phyloP scores from a whole-genome alignment of 2,888 invertebrate genomes.

The Rotaria macrura region DNA sequence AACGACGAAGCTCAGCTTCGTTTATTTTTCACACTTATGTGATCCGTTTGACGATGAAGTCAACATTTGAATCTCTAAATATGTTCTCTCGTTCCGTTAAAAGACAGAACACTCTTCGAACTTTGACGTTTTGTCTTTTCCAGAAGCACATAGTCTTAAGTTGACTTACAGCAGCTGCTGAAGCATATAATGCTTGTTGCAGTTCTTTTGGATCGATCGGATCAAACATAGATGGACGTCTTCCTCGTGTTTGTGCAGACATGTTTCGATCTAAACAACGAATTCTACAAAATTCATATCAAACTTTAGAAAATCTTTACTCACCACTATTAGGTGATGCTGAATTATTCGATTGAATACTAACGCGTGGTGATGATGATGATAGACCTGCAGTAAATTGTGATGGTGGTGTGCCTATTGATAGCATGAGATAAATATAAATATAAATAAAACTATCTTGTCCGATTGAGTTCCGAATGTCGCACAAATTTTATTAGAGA shows the following conservation, averaged over 20 bases:
- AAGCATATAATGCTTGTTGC: slow-evolving; percentile 29
- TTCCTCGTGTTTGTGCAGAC: neutral
- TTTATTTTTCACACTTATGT: too few species aligned
- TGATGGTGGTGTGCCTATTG: neutral
- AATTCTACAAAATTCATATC: neutral
- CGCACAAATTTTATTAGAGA: neutral
- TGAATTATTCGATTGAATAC: slow-evolving; percentile 3
- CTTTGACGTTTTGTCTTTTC: too few species aligned
- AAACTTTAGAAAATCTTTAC: neutral
- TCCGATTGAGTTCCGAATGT: neutral
- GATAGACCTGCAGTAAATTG: neutral
- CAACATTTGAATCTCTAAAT: too few species aligned
- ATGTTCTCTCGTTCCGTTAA: too few species aligned
- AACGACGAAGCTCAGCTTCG: neutral
- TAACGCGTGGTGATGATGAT: neutral
- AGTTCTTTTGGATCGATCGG: slow-evolving; percentile 32
- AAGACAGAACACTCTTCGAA: too few species aligned
- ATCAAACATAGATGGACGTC: slow-evolving; percentile 33
- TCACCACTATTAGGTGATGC: neutral
- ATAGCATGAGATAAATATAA: neutral
- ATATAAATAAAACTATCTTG: neutral
- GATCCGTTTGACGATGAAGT: too few species aligned
- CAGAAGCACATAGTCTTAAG: too few species aligned
- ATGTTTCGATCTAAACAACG: neutral
- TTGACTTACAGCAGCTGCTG: neutral